Base-by-base conservation (phyloP, 2,797 vertebrate species). In the Coregonus ussuriensis region DNA sequence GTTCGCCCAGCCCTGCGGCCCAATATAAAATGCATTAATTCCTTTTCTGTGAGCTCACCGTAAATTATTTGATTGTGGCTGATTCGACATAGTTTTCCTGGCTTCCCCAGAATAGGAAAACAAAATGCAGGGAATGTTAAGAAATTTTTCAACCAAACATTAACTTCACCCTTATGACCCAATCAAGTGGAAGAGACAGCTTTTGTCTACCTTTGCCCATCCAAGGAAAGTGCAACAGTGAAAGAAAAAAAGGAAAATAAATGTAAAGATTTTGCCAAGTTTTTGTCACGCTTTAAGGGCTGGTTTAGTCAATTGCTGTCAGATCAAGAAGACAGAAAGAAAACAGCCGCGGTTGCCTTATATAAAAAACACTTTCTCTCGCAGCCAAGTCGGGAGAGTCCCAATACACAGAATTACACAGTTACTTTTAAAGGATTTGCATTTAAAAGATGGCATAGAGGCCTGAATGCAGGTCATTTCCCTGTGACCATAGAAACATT, bases 401-500 rank as follows among this genome's bases (percentile, higher is more conserved):
- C 89, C 93, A 92, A 93, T 93, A 93, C 86, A 94, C 94, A 93
- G 93, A 96, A 96, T 95, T 94, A 95, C 93, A 95, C 94, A 96
- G 93, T 94, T 94, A 94, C 94, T 94, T 95, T 94, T 91, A 89
- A 93, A 93, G 94, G 94, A 98, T 97, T 96, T 97, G 95, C 96
- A 97, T 98, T 96, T 96, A 96, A 98, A 98, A 97, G 96, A 95
- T 95, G 84, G 92, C 89, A 89, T 85, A 84, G 85, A 84, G 91
- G 92, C 85, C 88, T 96, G 95, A 97, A 98, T 96, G 91, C 93
- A 92, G 93, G 94, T 94, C 87, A 89, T 93, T 96, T 96, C 92
- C 88, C 92, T 79, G 97, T 96, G 96, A 92, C 96, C 97, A 98
- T 97, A 96, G 97, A 96, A 96, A 99, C 97, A 94, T 90, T 90